phyloP scores from a whole-genome alignment of 2,888 invertebrate genomes.

The Bombylius discolor region DNA sequence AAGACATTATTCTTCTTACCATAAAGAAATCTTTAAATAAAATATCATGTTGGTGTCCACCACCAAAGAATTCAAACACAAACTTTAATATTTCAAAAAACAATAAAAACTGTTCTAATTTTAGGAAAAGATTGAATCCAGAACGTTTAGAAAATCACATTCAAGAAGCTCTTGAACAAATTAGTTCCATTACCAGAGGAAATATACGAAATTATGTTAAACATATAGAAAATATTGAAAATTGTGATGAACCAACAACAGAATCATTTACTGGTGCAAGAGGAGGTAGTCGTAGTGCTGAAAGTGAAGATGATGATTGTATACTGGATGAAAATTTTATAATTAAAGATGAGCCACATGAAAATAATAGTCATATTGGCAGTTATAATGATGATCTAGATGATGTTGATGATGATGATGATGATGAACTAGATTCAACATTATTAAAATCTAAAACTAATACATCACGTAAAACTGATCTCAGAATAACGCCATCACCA shows the following conservation, averaged over 20 bases:
- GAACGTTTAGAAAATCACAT: conserved; percentile 23
- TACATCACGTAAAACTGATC: too few species aligned
- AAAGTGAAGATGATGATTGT: not conserved
- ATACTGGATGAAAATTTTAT: not conserved
- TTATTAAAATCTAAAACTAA: too few species aligned
- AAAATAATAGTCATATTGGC: not conserved
- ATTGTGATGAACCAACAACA: conserved; percentile 13
- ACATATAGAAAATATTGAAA: conserved; percentile 1
- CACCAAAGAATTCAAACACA: too few species aligned
- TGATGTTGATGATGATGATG: not conserved
- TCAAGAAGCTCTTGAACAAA: conserved; percentile 30
- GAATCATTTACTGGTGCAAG: not conserved
- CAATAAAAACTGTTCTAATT: too few species aligned
- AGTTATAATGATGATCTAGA: not conserved
- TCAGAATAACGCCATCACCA: too few species aligned
- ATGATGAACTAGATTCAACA: not conserved
- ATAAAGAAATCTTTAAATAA: too few species aligned
- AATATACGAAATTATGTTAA: conserved; percentile 8
- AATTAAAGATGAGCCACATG: not conserved
- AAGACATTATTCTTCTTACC: too few species aligned
- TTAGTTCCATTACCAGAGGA: conserved; percentile 23
- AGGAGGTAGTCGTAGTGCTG: not conserved
- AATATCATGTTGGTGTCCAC: too few species aligned
- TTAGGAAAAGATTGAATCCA: not conserved
- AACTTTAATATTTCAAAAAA: too few species aligned